Conservation (phyloP, 2,113 vertebrate genomes). For the Grus americana region DNA sequence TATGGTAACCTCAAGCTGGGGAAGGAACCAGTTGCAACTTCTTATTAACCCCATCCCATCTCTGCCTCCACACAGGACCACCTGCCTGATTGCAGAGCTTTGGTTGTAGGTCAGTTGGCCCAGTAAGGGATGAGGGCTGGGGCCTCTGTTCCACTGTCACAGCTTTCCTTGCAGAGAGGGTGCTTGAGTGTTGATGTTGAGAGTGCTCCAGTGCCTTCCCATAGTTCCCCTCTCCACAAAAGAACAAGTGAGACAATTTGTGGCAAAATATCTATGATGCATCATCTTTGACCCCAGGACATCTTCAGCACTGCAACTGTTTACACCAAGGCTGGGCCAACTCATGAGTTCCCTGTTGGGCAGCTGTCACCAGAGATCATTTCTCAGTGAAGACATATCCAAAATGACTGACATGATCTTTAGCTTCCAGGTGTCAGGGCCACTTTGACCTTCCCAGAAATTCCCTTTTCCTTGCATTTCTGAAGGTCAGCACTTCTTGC, state of each 20-base stretch:
- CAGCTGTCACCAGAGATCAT: neutral
- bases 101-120: neutral
- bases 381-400: neutral
- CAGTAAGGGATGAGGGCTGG: neutral
- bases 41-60: neutral
- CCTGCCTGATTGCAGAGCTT: neutral
- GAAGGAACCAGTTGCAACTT: neutral
- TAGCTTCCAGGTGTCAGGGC: neutral
- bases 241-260: neutral
- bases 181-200: neutral
- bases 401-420: neutral
- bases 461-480: neutral
- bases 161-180: neutral
- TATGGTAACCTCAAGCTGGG: neutral
- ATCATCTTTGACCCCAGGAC: neutral
- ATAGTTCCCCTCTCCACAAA: neutral
- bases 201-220: neutral
- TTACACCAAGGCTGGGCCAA: neutral
- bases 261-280: neutral
- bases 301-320: accelerated
- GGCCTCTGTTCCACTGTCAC: neutral
- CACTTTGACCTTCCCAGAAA: neutral
- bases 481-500: neutral
- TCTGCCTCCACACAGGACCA: neutral
- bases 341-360: neutral